Base-by-base conservation (phyloP, 1,140 invertebrate genomes). In the Charaxes varanes region DNA sequence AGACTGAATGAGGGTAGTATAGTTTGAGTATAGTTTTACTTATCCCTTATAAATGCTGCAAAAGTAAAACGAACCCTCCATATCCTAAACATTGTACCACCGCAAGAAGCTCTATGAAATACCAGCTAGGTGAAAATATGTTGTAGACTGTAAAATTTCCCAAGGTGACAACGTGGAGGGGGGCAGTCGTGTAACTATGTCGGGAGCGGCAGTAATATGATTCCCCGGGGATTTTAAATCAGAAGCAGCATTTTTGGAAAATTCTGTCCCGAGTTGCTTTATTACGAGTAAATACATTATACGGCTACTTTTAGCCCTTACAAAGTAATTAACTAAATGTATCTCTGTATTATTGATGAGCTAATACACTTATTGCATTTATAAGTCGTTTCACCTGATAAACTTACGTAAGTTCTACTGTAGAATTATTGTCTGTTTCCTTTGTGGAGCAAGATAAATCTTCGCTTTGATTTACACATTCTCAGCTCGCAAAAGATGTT, bases 131-230 rank as follows among this genome's bases (percentile, higher is more conserved):
- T 74, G 69, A 68, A 58, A 74, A 68, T 74, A 78, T 78, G 73
- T 62, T 67, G 70, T 63, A 74, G 62, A 78, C 60, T 74, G 70
- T 74, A 72, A 73, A 78, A 78, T 74, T 70, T 74, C 70, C 73
- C 66, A 68, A 66, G 69, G 68, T 69, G 68, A 71, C 66, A 70
- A 52, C 60, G 12, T 15, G 27, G 3, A 14, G 26, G 13, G 6
- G 27, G 27, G 46, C 51, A 60, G 16, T 62, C 62, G 63, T 64
- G 66, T 72, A 70, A 68, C 62, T 70, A 76, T 67, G 61, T 62
- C 57, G 58, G 47, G 33, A 47, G 44, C 56, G 41, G 58, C 56
- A 52, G 59, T 67, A 64, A 67, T 66, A 62, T 49, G 59, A 41
- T 49, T 28, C 53, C 42, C 59, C 23, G 28, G 62, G 43, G 63